Evolutionary conservation across 2,888 invertebrate species (phyloP), one percentile per base, ranked within the genome.

Genomic region (Callosobruchus maculatus): DNA sequence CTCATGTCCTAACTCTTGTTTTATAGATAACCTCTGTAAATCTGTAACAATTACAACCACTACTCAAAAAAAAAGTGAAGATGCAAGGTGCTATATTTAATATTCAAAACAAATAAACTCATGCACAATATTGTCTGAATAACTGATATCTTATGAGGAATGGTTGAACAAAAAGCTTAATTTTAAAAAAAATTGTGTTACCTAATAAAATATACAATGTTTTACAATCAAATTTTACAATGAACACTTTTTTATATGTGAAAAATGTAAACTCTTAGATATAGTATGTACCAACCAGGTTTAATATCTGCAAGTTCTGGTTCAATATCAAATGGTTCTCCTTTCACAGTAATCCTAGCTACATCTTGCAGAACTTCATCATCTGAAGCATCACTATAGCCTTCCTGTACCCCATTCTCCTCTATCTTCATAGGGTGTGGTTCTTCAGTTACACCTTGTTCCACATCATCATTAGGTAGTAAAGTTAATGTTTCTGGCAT

Each of bases 401-500:
- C 13, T 49, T 49, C 49, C 3, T 49, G 7, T 13, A 13, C 1
- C 13, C 49, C 49, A 49, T 18, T 49, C 18, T 1, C 49, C 13
- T 49, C 22, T n/a, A 68, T 9, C 22, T 68, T 21, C 13, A 49
- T 1, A 49, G 49, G 13, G 49, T 49, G 13, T 49, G 49, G 49
- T 67, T 72, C 67, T 70, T 73, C 72, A 70, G 22, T n/a, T 21
- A n/a, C 20, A 21, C 1, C 68, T 21, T 21, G 20, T 21, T 26
- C 20, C 13, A 21, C 20, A 20, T 71, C 71, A n/a, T 83, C 83
- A 74, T 83, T 79, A 3, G 85, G 81, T 68, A 86, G 77, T 0
- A 87, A 73, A 74, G 85, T 82, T 21, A 87, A 82, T 1, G 86
- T 84, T 74, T 86, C 87, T 1, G 86, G 85, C 67, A 88, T 81